phyloP scores from a whole-genome alignment of 2,888 invertebrate species.

The Sarcophaga carnaria region DNA sequence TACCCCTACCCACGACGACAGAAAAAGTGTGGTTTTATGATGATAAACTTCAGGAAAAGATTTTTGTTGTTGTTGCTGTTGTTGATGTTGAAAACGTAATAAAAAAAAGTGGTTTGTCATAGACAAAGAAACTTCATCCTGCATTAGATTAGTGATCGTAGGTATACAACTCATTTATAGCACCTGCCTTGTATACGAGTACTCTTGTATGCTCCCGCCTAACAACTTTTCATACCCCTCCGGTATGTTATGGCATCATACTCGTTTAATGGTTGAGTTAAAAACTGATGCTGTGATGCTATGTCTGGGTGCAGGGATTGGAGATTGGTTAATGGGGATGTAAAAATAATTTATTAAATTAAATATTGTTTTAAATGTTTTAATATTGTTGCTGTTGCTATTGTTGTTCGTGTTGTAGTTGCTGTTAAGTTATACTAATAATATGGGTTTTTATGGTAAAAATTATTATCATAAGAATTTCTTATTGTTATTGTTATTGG shows the following conservation, averaged over 20 bases:
- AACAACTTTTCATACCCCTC: too few relatives aligned
- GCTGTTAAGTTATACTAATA: conserved; percentile 36
- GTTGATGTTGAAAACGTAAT: too few relatives aligned
- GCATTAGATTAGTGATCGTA: conserved; percentile 32
- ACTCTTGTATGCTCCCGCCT: neutral
- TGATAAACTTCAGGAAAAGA: neutral
- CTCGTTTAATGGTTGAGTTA: too few relatives aligned
- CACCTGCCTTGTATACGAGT: neutral
- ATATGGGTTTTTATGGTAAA: conserved; percentile 32
- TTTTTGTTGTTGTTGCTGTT: neutral
- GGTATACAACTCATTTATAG: conserved; percentile 22
- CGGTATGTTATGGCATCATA: too few relatives aligned
- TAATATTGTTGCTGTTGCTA: neutral
- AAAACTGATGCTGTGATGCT: neutral
- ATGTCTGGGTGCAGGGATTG: neutral
- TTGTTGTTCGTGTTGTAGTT: too few relatives aligned
- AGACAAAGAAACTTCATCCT: conserved; percentile 53
- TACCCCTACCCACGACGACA: conserved; percentile 7
- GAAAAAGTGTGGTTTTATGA: conserved; percentile 35
- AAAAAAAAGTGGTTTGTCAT: conserved; percentile 55
- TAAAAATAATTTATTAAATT: conserved; percentile 59
- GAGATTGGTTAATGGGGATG: conserved; percentile 5
- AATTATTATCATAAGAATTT: conserved; percentile 46
- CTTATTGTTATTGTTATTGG: conserved; percentile 14
- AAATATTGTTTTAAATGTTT: conserved; percentile 56